Evolutionary conservation across 1,140 invertebrate genomes (phyloP).

Genomic region (Zelostemma sp.): DNA sequence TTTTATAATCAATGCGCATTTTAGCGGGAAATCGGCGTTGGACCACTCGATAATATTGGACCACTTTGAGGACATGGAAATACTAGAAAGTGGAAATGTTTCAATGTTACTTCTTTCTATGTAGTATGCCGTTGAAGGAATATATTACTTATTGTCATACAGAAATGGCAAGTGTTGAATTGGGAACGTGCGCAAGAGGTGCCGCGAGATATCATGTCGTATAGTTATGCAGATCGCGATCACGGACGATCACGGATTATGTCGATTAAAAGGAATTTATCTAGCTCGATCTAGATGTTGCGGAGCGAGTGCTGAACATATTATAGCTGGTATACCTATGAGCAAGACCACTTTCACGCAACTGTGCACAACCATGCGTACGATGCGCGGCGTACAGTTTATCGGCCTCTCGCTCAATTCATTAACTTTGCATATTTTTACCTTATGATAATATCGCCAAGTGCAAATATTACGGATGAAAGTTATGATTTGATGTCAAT

Average conservation of each 20-base stretch:
- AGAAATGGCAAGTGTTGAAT: conserved; percentile 30
- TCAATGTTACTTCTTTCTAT: too few species aligned
- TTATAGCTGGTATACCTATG: not conserved
- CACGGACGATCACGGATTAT: conserved; percentile 13
- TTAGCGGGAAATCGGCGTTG: too few species aligned
- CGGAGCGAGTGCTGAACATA: conserved; percentile 33
- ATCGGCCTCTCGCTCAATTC: conserved; percentile 6
- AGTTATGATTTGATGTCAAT: too few species aligned
- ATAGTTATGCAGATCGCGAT: conserved; percentile 42
- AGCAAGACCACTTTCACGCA: conserved; percentile 52
- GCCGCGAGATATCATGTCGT: conserved; percentile 25
- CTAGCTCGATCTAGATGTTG: conserved; percentile 33
- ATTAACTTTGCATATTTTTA: too few species aligned
- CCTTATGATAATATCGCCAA: too few species aligned
- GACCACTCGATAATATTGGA: too few species aligned
- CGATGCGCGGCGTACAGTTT: conserved; percentile 22
- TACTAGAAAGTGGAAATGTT: too few species aligned
- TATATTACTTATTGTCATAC: too few species aligned
- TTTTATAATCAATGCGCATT: too few species aligned
- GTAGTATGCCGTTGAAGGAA: too few species aligned
- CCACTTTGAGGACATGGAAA: too few species aligned
- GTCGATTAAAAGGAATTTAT: conserved; percentile 37
- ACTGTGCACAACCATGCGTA: conserved; percentile 27
- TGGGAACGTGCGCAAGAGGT: conserved; percentile 13
- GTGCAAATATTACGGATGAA: too few species aligned